Evolutionary conservation across 2,888 invertebrate species (phyloP).

Genomic region (Hydraecia micacea): DNA sequence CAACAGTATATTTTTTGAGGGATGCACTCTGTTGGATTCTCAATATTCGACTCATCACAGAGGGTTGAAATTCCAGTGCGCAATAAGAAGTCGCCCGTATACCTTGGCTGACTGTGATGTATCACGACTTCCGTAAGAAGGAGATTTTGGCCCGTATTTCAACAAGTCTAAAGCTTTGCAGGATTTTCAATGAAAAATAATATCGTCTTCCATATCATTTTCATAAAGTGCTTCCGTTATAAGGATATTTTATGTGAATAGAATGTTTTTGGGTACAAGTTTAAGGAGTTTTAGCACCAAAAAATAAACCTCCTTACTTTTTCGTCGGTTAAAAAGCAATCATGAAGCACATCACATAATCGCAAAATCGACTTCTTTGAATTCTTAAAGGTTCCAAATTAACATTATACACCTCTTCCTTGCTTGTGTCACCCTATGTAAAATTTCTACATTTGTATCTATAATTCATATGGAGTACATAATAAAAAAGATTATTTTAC

Average conservation of each 20-base stretch:
- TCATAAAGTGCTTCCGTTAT: not conserved
- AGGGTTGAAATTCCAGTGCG: too few species aligned
- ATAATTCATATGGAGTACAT: not conserved
- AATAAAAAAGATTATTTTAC: not conserved
- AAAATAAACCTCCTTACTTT: too few species aligned
- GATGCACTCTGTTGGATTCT: too few species aligned
- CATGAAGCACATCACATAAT: not conserved
- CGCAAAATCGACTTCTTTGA: not conserved
- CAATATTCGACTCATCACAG: too few species aligned
- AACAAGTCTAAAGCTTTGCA: not conserved
- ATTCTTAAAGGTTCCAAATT: not conserved
- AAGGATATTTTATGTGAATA: not conserved
- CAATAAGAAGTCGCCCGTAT: too few species aligned
- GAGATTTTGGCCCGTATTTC: not conserved
- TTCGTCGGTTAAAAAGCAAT: too few species aligned
- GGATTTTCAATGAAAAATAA: not conserved
- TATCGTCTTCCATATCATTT: not conserved
- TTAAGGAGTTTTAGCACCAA: too few species aligned
- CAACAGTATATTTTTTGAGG: too few species aligned
- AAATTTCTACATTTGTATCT: not conserved
- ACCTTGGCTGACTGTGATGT: not conserved
- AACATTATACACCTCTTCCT: not conserved
- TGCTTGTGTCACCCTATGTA: not conserved
- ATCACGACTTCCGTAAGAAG: not conserved
- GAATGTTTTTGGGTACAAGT: too few species aligned